These are phyloP conservation scores for Drosophila micromelanica DNA, from an alignment of 1,140 invertebrate genomes.

Conservation along the genomic window DNA sequence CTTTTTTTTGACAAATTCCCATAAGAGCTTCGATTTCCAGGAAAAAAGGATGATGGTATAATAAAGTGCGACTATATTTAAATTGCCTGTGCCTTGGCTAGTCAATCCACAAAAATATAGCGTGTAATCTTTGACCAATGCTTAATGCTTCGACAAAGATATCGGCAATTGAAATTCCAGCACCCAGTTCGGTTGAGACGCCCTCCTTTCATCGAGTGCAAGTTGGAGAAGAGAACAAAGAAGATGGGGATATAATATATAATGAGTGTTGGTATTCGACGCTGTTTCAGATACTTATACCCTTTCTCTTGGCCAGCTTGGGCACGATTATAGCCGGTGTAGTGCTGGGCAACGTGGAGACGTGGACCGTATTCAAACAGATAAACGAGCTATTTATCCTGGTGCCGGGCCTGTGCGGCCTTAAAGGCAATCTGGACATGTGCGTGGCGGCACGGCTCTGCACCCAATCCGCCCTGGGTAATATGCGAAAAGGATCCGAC, in stretches of 20 bases:
- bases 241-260: neutral
- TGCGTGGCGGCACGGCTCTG: slow-evolving; percentile 97
- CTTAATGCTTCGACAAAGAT: neutral
- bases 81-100: no score
- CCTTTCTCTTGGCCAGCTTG: slow-evolving; percentile 95
- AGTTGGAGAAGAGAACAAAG: neutral
- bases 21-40: no score
- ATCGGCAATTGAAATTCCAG: neutral
- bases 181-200: no score
- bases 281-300: slow-evolving; percentile 94
- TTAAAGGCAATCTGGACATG: slow-evolving; percentile 99
- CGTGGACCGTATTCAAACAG: slow-evolving; percentile 94
- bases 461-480: slow-evolving; percentile 94
- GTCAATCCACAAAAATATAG: neutral
- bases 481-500: slow-evolving; percentile 88
- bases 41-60: no score
- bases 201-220: neutral
- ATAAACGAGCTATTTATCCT: slow-evolving; percentile 96
- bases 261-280: slow-evolving; percentile 87
- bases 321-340: slow-evolving; percentile 96
- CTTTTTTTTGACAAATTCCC: no score
- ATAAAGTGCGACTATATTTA: no score
- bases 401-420: slow-evolving; percentile 96
- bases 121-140: neutral
- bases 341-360: slow-evolving; percentile 93